Conservation (phyloP, 2,797 vertebrate genomes). For the Sus cebifrons region DNA sequence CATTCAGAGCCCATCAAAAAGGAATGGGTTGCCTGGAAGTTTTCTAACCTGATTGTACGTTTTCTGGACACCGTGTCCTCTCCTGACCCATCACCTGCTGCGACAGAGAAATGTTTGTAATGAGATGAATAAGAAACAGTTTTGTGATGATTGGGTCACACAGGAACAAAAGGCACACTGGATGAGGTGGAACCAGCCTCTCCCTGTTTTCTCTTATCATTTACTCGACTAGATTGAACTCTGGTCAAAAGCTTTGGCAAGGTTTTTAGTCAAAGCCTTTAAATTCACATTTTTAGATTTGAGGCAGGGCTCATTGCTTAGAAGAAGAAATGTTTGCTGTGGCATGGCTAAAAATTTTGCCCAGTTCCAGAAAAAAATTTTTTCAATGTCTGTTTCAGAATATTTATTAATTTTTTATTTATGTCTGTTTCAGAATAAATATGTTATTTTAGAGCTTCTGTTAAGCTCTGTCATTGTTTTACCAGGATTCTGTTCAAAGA, state of each 20-base stretch:
- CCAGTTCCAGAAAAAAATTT: background rate
- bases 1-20: conserved; percentile 56
- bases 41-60: conserved; percentile 79
- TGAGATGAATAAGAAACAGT: conserved; percentile 28
- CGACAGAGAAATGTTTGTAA: conserved; percentile 71
- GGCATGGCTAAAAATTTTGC: conserved; percentile 8
- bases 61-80: conserved; percentile 77
- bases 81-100: conserved; percentile 75
- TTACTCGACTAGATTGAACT: conserved; percentile 39
- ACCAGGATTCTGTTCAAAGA: background rate
- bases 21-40: conserved; percentile 64
- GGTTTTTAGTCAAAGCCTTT: conserved; percentile 12
- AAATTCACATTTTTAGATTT: background rate
- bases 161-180: background rate
- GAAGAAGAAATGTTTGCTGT: background rate
- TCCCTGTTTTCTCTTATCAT: conserved; percentile 66
- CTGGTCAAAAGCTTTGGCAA: background rate
- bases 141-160: conserved; percentile 29
- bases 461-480: too few relatives aligned
- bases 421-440: too few relatives aligned
- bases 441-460: too few relatives aligned
- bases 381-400: conserved; percentile 12
- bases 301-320: too few relatives aligned
- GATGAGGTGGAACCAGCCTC: background rate
- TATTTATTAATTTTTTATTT: too few relatives aligned